phyloP scores from a whole-genome alignment of 2,113 vertebrate genomes.

The Daubentonia madagascariensis region DNA sequence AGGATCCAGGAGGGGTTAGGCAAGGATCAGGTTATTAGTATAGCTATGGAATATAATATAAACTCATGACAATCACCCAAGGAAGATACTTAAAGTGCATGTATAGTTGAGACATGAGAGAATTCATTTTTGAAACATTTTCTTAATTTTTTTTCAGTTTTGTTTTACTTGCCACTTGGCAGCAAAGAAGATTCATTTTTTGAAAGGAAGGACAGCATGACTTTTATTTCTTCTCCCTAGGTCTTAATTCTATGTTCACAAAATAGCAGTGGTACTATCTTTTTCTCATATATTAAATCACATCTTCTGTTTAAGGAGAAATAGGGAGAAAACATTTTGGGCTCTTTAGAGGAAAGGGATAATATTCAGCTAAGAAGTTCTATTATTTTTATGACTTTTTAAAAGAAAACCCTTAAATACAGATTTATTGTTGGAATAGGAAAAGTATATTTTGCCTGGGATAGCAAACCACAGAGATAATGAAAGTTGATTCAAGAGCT shows the following conservation, averaged over 20 bases:
- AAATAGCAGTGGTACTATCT: background rate
- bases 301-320: background rate
- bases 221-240: background rate
- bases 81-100: background rate
- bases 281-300: conserved; percentile 1
- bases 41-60: background rate
- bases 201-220: background rate
- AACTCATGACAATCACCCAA: background rate
- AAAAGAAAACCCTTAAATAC: background rate
- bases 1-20: background rate
- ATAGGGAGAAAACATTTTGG: background rate
- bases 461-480: conserved; percentile 8
- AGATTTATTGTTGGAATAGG: background rate
- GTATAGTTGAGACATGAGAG: background rate
- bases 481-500: background rate
- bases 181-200: background rate
- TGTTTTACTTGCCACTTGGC: background rate
- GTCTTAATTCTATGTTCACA: background rate
- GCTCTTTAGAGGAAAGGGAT: background rate
- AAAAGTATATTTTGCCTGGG: background rate
- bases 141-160: background rate
- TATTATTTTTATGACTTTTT: conserved; percentile 14
- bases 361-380: background rate
- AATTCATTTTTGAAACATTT: background rate
- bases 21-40: background rate